Conservation (phyloP, 1,140 invertebrate species). For the Lordiphosa mommai region DNA sequence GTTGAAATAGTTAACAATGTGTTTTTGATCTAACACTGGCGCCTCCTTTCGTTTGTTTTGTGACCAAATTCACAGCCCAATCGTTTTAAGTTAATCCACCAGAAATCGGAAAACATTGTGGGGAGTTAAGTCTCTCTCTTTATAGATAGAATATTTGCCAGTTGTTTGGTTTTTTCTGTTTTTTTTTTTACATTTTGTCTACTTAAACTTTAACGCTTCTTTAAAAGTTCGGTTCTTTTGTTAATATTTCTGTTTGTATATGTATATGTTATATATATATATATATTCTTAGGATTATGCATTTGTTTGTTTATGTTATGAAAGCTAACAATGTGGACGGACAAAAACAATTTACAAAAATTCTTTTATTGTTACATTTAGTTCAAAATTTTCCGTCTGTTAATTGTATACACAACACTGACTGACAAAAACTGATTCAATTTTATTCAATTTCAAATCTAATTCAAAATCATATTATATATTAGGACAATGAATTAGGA, state of each 20-base stretch:
- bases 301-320: constrained; percentile 58
- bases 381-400: constrained; percentile 47
- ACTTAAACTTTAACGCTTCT: constrained; percentile 33
- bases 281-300: constrained; percentile 25
- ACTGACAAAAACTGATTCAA: no score
- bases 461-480: no score
- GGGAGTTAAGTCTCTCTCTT: constrained; percentile 53
- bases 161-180: constrained; percentile 3
- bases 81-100: constrained; percentile 17
- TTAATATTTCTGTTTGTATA: no score
- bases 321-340: constrained; percentile 80
- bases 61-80: constrained; percentile 10
- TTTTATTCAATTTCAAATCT: no score
- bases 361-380: constrained; percentile 78
- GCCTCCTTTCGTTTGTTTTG: not conserved
- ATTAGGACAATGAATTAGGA: no score
- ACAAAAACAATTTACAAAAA: constrained; percentile 79
- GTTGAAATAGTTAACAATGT: constrained; percentile 66
- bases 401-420: not conserved
- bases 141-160: constrained; percentile 19
- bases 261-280: constrained; percentile 32
- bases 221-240: constrained; percentile 28
- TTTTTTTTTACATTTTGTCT: constrained; percentile 13
- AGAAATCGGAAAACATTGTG: constrained; percentile 19
- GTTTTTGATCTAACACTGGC: not conserved